Percentiles rank a stretch among this genome's conserved stretches.
phyloP scores from a whole-genome alignment of 2,888 invertebrate genomes.

The Alloplasta piceator region DNA sequence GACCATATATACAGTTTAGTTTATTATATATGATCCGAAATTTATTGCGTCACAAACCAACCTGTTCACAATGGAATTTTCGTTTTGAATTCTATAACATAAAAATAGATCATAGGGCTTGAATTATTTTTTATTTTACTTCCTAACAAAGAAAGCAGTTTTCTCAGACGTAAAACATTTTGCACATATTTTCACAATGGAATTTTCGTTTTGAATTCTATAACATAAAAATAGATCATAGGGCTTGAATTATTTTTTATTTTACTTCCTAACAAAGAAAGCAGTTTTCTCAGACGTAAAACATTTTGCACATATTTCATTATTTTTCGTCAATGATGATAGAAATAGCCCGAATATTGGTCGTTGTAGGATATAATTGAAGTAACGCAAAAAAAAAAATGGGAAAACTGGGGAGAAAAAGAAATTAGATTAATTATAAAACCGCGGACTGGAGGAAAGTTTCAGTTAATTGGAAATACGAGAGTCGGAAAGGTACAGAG shows the following conservation, averaged over 20 bases:
- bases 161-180: not conserved
- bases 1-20: too few species aligned
- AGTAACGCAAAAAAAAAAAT: slow-evolving; percentile 17
- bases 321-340: not conserved
- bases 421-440: slow-evolving; percentile 41
- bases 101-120: not conserved
- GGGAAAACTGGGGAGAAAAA: slow-evolving; percentile 35
- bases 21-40: too few species aligned
- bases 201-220: not conserved
- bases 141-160: not conserved
- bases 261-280: too few species aligned
- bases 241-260: too few species aligned
- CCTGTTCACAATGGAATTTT: not conserved
- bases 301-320: too few species aligned
- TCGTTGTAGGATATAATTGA: slow-evolving; percentile 32
- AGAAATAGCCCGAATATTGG: slow-evolving; percentile 20
- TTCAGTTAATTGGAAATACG: slow-evolving; percentile 65
- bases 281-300: not conserved
- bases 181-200: not conserved
- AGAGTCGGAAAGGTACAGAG: slow-evolving; percentile 37
- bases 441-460: slow-evolving; percentile 52
- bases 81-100: not conserved
- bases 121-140: too few species aligned
- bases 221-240: not conserved
- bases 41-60: too few species aligned